A percentile compares a stretch with the other conserved stretches of the same genome.
Conservation (phyloP, 2,113 vertebrate species). For the Chionis minor region DNA sequence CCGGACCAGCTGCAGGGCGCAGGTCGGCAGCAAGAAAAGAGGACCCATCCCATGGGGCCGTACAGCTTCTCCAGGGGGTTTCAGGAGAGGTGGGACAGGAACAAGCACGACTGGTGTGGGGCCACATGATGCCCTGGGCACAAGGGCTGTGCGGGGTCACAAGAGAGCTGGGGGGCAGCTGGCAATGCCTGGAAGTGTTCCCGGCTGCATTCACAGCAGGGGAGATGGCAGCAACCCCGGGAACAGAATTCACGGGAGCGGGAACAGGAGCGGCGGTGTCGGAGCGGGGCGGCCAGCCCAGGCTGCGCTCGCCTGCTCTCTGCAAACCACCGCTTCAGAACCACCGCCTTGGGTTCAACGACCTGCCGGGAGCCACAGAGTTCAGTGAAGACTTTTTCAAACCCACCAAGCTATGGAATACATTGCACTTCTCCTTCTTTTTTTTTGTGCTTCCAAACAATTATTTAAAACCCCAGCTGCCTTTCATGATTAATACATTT, state of each 20-base stretch:
- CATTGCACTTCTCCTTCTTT: not conserved
- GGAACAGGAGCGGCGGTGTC: rapidly evolving
- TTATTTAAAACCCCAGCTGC: not conserved
- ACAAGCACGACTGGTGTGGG: not conserved
- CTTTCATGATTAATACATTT: not conserved
- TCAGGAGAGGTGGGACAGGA: not conserved
- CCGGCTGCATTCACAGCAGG: rapidly evolving
- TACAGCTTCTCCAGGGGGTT: no score
- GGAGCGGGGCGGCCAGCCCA: rapidly evolving
- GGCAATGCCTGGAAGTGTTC: not conserved
- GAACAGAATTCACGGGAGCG: not conserved
- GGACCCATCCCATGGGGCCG: not conserved
- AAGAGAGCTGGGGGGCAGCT: not conserved
- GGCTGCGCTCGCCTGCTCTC: rapidly evolving
- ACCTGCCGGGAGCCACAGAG: rapidly evolving
- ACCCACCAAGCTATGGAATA: not conserved
- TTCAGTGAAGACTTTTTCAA: not conserved
- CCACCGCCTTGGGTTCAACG: not conserved
- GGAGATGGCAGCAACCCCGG: not conserved
- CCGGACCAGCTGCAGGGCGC: not conserved
- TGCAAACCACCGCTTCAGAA: not conserved
- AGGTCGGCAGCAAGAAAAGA: not conserved
- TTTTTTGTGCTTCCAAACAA: not conserved
- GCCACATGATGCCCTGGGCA: no score
- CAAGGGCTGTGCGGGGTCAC: not conserved